Evolutionary conservation across 2,888 invertebrate genomes (phyloP).

Genomic region (Harpalus rufipes): DNA sequence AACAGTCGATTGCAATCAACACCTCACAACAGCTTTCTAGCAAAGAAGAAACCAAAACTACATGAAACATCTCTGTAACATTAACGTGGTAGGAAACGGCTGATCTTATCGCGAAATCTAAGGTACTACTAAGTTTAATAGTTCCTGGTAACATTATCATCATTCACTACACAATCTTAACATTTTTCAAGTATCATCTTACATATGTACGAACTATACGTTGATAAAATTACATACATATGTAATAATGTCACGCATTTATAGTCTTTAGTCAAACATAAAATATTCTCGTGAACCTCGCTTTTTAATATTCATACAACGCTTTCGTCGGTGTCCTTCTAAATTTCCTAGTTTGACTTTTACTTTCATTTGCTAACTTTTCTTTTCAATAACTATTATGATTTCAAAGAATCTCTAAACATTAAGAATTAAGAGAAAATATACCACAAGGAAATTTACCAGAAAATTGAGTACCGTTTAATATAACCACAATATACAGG

Average conservation of each 20-base stretch:
- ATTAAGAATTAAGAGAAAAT: no score
- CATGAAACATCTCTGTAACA: neutral
- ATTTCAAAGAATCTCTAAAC: neutral
- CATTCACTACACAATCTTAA: constrained; percentile 15
- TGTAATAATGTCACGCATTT: constrained; percentile 42
- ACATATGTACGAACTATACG: constrained; percentile 39
- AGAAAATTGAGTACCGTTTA: no score
- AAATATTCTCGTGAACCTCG: constrained; percentile 16
- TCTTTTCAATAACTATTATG: neutral
- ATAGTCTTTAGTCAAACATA: constrained; percentile 28
- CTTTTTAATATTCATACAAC: constrained; percentile 22
- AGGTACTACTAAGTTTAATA: constrained; percentile 16
- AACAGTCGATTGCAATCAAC: neutral
- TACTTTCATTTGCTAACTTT: constrained; percentile 1
- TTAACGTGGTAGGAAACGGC: neutral
- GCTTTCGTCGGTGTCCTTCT: constrained; percentile 21
- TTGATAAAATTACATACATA: constrained; percentile 43
- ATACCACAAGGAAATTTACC: no score
- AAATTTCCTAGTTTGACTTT: constrained; percentile 37
- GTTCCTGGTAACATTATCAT: constrained; percentile 22
- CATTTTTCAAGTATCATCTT: constrained; percentile 24
- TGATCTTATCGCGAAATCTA: constrained; percentile 13
- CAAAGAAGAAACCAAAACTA: neutral
- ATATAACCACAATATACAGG: no score
- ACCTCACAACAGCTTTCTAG: neutral